phyloP scores from a whole-genome alignment of 2,888 invertebrate species.

The Trachelus troglodyta region DNA sequence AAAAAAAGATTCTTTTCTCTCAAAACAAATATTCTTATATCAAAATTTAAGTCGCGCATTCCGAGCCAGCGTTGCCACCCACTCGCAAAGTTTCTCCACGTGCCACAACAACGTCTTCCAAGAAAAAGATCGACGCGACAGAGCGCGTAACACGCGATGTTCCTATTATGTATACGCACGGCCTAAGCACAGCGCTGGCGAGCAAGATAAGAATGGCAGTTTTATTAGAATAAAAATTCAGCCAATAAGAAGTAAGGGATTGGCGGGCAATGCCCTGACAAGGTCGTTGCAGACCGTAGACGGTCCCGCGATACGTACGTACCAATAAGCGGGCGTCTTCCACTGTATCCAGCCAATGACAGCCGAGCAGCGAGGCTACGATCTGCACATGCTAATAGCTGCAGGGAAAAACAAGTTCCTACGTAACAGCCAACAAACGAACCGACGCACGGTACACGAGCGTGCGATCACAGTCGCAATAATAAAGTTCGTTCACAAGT shows the following conservation, averaged over 20 bases:
- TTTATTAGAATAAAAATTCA: constrained; percentile 27
- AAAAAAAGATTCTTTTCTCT: too few species aligned
- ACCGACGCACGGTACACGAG: background rate
- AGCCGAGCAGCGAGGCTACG: constrained; percentile 61
- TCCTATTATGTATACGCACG: background rate
- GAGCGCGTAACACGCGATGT: background rate
- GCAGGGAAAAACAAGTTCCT: constrained; percentile 12
- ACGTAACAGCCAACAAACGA: constrained; percentile 10
- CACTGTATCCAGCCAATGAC: constrained; percentile 49
- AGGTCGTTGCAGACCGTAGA: constrained; percentile 54
- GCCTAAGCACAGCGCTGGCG: background rate
- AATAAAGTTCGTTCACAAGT: background rate
- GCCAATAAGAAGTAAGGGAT: constrained; percentile 42
- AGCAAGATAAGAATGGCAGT: constrained; percentile 30
- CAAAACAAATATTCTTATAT: background rate
- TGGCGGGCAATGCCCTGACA: constrained; percentile 62
- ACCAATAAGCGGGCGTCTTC: background rate
- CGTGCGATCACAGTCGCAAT: background rate
- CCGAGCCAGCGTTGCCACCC: background rate
- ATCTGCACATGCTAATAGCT: constrained; percentile 44
- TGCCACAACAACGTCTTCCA: background rate
- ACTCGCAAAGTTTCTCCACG: background rate
- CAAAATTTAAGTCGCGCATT: background rate
- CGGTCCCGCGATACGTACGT: constrained; percentile 19
- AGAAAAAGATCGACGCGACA: background rate